Percentiles rank a stretch among this genome's conserved stretches.
These are phyloP conservation scores for Dermatemys mawii DNA, from an alignment of 2,113 vertebrate species.

Conservation along the genomic window DNA sequence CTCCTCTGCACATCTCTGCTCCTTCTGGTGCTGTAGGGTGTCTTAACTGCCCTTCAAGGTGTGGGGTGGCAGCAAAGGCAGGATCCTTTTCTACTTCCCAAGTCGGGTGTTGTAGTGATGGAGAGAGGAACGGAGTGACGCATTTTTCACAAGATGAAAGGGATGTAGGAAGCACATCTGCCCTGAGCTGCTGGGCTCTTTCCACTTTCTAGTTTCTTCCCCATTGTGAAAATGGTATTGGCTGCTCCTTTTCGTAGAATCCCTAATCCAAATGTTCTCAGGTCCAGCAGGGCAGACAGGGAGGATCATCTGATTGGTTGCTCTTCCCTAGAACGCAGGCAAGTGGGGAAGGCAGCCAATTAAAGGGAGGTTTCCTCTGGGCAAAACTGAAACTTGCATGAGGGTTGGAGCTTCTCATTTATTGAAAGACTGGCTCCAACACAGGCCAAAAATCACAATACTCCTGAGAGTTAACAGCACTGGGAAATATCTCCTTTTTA, in stretches of 20 bases:
- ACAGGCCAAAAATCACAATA: background rate
- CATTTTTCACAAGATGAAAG: background rate
- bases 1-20: background rate
- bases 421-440: background rate
- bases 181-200: background rate
- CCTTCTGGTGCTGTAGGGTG: background rate
- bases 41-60: background rate
- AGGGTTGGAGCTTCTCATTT: background rate
- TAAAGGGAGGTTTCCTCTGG: background rate
- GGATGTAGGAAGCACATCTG: background rate
- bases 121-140: background rate
- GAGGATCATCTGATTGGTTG: background rate
- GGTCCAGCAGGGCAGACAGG: background rate
- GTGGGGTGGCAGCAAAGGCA: background rate
- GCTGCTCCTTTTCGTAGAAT: background rate
- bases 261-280: background rate
- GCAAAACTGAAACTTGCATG: background rate
- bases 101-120: background rate
- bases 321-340: background rate
- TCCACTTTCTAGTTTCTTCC: background rate
- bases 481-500: background rate
- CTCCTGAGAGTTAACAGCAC: background rate
- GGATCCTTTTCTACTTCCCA: background rate
- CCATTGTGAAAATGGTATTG: conserved; percentile 14
- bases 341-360: background rate